Conservation (phyloP, 2,888 invertebrate species). For the Ectemnius continuus region DNA sequence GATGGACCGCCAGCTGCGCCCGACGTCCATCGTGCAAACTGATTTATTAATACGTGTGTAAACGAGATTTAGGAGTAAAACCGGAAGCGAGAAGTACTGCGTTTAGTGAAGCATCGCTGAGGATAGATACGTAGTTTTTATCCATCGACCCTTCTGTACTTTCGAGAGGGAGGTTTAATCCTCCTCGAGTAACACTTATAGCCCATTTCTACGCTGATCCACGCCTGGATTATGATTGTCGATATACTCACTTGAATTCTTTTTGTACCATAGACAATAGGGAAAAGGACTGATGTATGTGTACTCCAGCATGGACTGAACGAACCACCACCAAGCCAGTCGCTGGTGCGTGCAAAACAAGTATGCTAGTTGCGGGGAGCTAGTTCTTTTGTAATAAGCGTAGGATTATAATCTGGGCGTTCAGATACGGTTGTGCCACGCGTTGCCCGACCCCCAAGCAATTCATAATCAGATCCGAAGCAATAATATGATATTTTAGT, state of each 20-base stretch:
- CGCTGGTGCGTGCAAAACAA: neutral
- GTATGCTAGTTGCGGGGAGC: slow-evolving; percentile 6
- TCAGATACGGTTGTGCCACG: neutral
- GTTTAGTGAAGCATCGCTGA: slow-evolving; percentile 22
- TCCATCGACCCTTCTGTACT: neutral
- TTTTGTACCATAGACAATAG: slow-evolving; percentile 16
- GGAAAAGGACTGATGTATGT: slow-evolving; percentile 8
- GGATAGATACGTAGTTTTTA: slow-evolving; percentile 11
- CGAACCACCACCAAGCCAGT: neutral
- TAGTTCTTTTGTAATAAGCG: slow-evolving; percentile 18
- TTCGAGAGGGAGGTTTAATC: slow-evolving; percentile 3
- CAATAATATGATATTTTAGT: no score
- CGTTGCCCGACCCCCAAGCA: neutral
- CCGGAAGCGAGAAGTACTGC: slow-evolving; percentile 4
- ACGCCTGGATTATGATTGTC: slow-evolving; percentile 20
- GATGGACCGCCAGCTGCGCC: slow-evolving; percentile 2
- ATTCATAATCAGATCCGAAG: no score
- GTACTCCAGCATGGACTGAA: slow-evolving; percentile 4
- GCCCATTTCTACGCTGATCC: slow-evolving; percentile 4
- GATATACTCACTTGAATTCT: slow-evolving; percentile 11
- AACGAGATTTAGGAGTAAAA: no score
- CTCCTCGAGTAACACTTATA: neutral
- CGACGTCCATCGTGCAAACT: slow-evolving; percentile 2
- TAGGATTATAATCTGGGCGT: slow-evolving; percentile 23
- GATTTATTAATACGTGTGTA: slow-evolving; percentile 10